Evolutionary conservation across 2,113 vertebrate genomes (phyloP).

Genomic region (Nothocercus nigrocapillus): DNA sequence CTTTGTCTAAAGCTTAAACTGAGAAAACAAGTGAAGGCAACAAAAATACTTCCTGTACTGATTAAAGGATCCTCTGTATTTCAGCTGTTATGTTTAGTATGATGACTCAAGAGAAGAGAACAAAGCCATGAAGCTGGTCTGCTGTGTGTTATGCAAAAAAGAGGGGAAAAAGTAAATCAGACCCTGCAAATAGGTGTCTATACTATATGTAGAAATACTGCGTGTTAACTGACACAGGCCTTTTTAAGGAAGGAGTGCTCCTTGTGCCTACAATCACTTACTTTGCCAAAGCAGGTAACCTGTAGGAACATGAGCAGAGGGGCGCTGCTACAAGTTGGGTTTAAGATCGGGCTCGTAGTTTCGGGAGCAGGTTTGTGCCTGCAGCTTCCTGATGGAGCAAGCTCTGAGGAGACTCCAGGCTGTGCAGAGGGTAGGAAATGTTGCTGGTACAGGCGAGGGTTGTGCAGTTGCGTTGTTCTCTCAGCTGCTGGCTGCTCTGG

Average conservation of each 20-base stretch:
- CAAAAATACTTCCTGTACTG: background rate
- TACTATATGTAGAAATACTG: background rate
- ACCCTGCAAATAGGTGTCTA: background rate
- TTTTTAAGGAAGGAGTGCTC: background rate
- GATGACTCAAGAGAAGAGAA: background rate
- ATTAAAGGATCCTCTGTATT: background rate
- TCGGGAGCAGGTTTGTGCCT: fast-evolving
- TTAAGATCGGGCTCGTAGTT: background rate
- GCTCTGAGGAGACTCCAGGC: fast-evolving
- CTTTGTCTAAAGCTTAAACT: background rate
- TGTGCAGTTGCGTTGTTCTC: background rate
- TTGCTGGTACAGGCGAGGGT: fast-evolving
- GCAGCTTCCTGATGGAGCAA: background rate
- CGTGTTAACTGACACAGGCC: background rate
- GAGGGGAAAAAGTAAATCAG: fast-evolving
- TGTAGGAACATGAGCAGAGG: background rate
- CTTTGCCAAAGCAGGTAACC: background rate
- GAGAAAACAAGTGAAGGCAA: background rate
- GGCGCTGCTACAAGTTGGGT: background rate
- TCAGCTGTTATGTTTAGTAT: background rate
- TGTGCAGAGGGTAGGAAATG: fast-evolving
- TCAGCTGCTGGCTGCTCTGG: background rate
- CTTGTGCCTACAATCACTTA: background rate
- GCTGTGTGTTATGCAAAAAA: background rate
- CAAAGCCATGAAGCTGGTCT: background rate